Evolutionary conservation across 2,113 vertebrate species (phyloP).

Genomic region (Reinhardtius hippoglossoides): DNA sequence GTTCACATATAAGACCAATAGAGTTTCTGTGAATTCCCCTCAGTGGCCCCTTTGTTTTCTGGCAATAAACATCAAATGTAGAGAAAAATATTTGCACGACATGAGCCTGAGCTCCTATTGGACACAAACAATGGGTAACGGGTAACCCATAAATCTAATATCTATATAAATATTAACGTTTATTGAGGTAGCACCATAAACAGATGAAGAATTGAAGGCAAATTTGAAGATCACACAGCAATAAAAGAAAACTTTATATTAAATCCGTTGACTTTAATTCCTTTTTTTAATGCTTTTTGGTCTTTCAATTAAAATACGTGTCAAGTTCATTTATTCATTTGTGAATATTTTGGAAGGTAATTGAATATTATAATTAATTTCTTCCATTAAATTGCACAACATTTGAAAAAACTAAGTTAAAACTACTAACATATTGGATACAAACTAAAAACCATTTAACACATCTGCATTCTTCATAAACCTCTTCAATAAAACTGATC

Average conservation of each 20-base stretch:
- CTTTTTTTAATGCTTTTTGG: no score
- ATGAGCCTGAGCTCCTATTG: background rate
- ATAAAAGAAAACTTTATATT: no score
- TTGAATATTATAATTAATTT: background rate
- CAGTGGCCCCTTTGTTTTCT: constrained; percentile 2
- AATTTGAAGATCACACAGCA: no score
- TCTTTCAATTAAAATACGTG: no score
- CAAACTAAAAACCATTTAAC: no score
- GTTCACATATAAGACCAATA: background rate
- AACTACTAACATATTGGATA: no score
- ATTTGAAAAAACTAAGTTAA: no score
- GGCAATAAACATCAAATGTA: background rate
- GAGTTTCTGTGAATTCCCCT: background rate
- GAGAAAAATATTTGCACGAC: constrained; percentile 26
- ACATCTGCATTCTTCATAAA: no score
- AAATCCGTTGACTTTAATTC: no score
- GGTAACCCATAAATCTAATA: background rate
- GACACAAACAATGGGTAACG: background rate
- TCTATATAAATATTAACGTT: no score
- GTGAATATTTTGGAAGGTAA: background rate
- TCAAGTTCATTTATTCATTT: background rate
- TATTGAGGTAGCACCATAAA: background rate
- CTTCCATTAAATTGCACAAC: background rate
- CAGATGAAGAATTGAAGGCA: no score
- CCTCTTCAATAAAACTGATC: background rate